Evolutionary conservation across 2,888 invertebrate genomes (phyloP), one percentile per base, ranked within the genome.

Genomic region (Dusona sp.): DNA sequence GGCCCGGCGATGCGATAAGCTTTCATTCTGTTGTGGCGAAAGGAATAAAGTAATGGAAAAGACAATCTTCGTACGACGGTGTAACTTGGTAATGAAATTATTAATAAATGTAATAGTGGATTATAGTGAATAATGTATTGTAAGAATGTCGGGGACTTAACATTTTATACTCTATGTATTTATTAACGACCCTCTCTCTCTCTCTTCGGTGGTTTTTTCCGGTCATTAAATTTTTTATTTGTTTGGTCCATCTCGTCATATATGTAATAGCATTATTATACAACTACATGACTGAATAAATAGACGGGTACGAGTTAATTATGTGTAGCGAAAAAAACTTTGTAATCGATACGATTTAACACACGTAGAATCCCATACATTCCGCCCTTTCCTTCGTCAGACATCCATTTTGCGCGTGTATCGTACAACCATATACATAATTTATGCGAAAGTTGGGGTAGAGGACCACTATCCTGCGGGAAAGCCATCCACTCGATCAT

Each of bases 401-500:
- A 19, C 29, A 48, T 45, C 3, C 61, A 57, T 13, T 45, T 8
- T 9, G n/a, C 25, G 38, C 25, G 22, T 33, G 33, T 45, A 64
- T 45, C 51, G 25, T 29, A 64, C 45, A 45, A 57, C 48, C 19
- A 61, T 36, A 13, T 45, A 61, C 64, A 64, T 72, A 64, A 72
- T 72, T 25, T 64, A 79, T 75, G 64, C 48, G 25, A 79, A 83
- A 83, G 72, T 72, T 70, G n/a, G 65, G 65, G 70, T 13, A 25
- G 48, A 51, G 74, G 48, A 64, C 75, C 48, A 79, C 70, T 79
- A 70, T 83, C 83, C 70, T 70, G 85, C 48, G 75, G 79, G 83
- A 83, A 83, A 79, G 83, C 75, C 65, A 83, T 85, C 70, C 79
- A 85, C 83, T 85, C 83, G 85, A 83, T 85, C 83, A 83, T 79